Base-by-base conservation (phyloP, 2,113 vertebrate genomes). In the Falcunculus frontatus region DNA sequence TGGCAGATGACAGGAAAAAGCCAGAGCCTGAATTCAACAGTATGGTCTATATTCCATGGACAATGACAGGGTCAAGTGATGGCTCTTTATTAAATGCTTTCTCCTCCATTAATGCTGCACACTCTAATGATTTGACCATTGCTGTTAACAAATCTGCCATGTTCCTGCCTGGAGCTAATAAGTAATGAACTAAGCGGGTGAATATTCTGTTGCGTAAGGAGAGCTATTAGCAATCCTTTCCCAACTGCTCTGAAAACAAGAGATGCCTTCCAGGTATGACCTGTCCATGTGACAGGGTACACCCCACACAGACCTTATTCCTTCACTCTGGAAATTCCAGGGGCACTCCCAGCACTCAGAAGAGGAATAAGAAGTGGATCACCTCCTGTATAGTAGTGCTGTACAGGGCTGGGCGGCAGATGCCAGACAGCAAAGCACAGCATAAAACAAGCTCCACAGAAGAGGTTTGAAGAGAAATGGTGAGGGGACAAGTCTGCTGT, bases 121-220 rank as follows among this genome's bases (percentile, higher is more conserved):
- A 83, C 69, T 84, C 57, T 96, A 97, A 98, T 91, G 95, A 93
- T 90, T 19, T 94, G 94, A 80, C 91, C 94, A 97, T 97, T 95
- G 94, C 84, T 94, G 97, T 94, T 95, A 98, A 93, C 95, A 87
- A 95, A 93, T 92, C 96, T 96, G 96, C 72, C 56, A 75, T 56
- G 97, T 95, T 95, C 95, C 97, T 94, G 97, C 97, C 98, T 89
- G 93, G 19, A 98, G 97, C 97, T 97, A 97, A 42, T 44, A 94
- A 95, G 96, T 96, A 98, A 98, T 97, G 95, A 98, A 97, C 96
- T 89, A 97, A 95, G 87, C 41, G 33, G 90, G 50, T 97, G 92
- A 95, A 95, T 90, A 96, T 96, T 96, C 93, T 97, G 96, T 97
- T 97, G 89, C 87, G 85, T 94, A 96, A 97, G 95, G 92, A 95